These are phyloP conservation scores for Bombus confusus DNA, from an alignment of 1,140 invertebrate species.

Conservation along the genomic window DNA sequence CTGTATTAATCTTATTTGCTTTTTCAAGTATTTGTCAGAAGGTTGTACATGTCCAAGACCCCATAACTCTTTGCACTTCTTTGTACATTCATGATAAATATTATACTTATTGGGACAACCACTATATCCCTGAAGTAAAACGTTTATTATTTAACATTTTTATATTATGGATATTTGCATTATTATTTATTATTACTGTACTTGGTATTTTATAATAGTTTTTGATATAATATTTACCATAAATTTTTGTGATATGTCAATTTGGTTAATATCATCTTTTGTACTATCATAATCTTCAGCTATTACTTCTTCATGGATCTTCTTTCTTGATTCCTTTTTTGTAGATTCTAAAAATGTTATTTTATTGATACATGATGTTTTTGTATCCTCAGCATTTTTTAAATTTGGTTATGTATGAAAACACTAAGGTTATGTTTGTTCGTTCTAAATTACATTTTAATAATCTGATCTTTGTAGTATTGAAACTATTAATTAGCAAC, in stretches of 20 bases:
- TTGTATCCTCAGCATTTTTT: too few relatives aligned
- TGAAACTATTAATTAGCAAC: too few relatives aligned
- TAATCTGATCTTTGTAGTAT: not conserved
- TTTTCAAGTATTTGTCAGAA: constrained; percentile 88
- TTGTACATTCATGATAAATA: constrained; percentile 95
- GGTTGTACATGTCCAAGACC: constrained; percentile 89
- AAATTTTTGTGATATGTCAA: constrained; percentile 79
- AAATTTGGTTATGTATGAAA: too few relatives aligned
- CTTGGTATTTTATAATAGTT: constrained; percentile 66
- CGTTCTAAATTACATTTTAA: not conserved
- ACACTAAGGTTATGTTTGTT: constrained; percentile 16
- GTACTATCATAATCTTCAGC: constrained; percentile 92
- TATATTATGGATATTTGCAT: constrained; percentile 42
- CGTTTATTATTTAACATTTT: not conserved
- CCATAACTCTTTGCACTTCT: constrained; percentile 95
- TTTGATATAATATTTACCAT: constrained; percentile 76
- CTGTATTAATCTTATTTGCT: constrained; percentile 89
- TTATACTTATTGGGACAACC: constrained; percentile 98
- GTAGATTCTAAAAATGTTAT: constrained; percentile 68
- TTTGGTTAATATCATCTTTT: constrained; percentile 78
- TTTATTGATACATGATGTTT: not conserved
- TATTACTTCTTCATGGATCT: constrained; percentile 91
- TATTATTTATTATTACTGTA: constrained; percentile 77
- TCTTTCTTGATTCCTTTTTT: constrained; percentile 80
- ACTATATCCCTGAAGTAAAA: constrained; percentile 84